Base-by-base conservation (phyloP, 1,140 invertebrate genomes). In the Musca domestica region DNA sequence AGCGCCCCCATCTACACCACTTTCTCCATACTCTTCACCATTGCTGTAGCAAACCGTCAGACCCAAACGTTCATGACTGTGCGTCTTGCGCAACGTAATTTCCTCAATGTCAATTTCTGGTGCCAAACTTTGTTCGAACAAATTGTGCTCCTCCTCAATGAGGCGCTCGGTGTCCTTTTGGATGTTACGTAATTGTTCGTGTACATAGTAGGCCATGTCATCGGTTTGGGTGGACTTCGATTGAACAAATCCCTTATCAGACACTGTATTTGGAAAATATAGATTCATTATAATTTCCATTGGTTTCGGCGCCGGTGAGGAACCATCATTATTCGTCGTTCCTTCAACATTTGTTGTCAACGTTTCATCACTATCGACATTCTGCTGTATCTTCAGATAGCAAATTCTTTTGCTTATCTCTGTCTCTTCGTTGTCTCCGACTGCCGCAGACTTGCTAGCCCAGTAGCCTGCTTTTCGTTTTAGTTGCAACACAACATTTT, bases 101-200 rank as follows among this genome's bases (percentile, higher is more conserved):
- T 92, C 90, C 90, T 90, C 89, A 74, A 90, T 88, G 76, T 90
- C 88, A 71, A 90, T 89, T 73, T 90, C 88, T 56, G 88, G 88
- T 54, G 85, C 80, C 34, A 87, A 81, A 73, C 86, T 87, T 69
- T 88, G 86, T 23, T 81, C 76, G 49, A 85, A 78, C 19, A 83
- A 72, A 74, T 83, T 78, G 67, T 84, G 83, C 56, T 84, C 83
- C 27, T 81, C 74, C 69, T 83, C 82, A 34, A 81, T 76, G 19
- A 82, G 76, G 15, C 77, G 81, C 51, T 78, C 73, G 7, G 71
- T 30, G 22, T 47, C 30, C 7, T 63, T 34, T 30, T 49, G 49
- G 22, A 54, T 27, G 15, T 25, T 67, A 41, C 48, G 49, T 49
- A 49, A 46, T n/a, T 68, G 67, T 34, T 66, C 58, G 23, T 65